Evolutionary conservation across 2,113 vertebrate genomes (phyloP).

Genomic region (Callocephalon fimbriatum): DNA sequence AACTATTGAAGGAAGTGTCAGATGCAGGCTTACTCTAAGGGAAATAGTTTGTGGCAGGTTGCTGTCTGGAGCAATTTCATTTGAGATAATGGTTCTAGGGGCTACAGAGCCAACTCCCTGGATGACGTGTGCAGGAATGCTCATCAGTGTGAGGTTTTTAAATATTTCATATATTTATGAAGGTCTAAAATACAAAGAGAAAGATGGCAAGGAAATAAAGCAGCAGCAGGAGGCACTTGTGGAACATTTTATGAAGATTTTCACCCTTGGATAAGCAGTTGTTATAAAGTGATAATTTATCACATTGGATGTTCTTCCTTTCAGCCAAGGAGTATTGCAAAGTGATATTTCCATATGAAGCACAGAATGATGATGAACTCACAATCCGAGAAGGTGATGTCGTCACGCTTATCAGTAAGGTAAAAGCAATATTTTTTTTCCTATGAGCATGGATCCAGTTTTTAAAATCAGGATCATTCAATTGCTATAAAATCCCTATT

Average conservation of each 20-base stretch:
- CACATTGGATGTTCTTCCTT: constrained; percentile 52
- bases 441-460: background rate
- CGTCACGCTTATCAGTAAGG: constrained; percentile 93
- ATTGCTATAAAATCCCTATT: background rate
- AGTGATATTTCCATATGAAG: constrained; percentile 96
- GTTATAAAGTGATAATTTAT: constrained; percentile 25
- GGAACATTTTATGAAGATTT: background rate
- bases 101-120: background rate
- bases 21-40: background rate
- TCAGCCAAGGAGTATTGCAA: constrained; percentile 95
- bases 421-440: constrained; percentile 65
- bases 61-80: background rate
- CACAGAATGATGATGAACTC: constrained; percentile 96
- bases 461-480: background rate
- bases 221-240: background rate
- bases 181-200: background rate
- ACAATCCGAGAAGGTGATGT: constrained; percentile 96
- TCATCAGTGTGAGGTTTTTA: background rate
- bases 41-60: background rate
- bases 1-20: background rate
- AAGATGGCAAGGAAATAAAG: background rate
- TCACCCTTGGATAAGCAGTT: background rate
- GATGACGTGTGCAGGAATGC: background rate
- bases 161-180: constrained; percentile 33
- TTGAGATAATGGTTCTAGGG: background rate